These are phyloP conservation scores for Electrophaes corylata DNA, from an alignment of 2,888 invertebrate species.

Conservation along the genomic window DNA sequence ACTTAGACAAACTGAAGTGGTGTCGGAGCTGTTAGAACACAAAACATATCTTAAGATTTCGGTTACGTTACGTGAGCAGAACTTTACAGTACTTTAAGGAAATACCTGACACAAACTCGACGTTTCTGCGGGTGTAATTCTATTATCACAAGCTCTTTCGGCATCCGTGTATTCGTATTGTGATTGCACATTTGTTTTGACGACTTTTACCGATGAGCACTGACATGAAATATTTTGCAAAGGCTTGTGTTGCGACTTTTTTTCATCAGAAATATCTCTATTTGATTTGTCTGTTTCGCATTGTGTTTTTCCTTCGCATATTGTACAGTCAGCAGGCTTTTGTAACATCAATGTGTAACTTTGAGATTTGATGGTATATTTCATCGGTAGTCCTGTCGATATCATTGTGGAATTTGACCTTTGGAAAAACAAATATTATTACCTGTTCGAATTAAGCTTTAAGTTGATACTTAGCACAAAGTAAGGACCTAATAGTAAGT, in stretches of 20 bases:
- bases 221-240: conserved; percentile 33
- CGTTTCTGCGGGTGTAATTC: background rate
- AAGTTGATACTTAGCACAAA: too few species aligned
- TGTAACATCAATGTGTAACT: conserved; percentile 27
- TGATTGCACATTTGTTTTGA: conserved; percentile 26
- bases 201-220: conserved; percentile 29
- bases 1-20: too few species aligned
- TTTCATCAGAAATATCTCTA: background rate
- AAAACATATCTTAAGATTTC: background rate
- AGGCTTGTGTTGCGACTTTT: background rate
- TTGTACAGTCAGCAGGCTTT: background rate
- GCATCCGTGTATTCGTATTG: conserved; percentile 20
- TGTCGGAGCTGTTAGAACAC: too few species aligned
- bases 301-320: background rate
- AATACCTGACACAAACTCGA: conserved; percentile 6
- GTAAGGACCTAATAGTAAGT: too few species aligned
- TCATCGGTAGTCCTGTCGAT: conserved; percentile 21
- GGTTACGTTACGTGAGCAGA: background rate
- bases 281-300: background rate
- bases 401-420: conserved; percentile 26
- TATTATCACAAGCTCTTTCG: conserved; percentile 9
- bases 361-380: conserved; percentile 17
- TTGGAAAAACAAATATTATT: conserved; percentile 1
- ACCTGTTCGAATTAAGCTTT: too few species aligned
- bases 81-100: background rate